Conservation (phyloP, 2,888 invertebrate species). For the Spodoptera exigua region DNA sequence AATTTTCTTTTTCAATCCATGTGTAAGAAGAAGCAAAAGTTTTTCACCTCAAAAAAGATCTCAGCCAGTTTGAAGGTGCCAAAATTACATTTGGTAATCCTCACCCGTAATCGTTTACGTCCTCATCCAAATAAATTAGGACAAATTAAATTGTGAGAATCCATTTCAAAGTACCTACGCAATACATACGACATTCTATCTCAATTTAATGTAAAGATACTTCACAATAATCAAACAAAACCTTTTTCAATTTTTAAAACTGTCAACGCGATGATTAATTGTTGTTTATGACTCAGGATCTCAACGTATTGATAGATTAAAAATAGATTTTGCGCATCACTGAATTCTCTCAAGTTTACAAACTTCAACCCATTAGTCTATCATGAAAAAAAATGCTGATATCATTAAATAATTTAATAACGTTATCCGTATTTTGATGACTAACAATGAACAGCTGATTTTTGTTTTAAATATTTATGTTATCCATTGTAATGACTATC, state of each 20-base stretch:
- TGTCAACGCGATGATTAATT: conserved; percentile 45
- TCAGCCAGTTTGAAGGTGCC: background rate
- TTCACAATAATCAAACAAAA: conserved; percentile 17
- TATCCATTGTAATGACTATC: no score
- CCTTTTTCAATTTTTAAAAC: conserved; percentile 20
- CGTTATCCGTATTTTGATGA: background rate
- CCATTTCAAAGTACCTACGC: conserved; percentile 1
- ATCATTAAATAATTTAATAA: conserved; percentile 20
- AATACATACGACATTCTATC: conserved; percentile 2
- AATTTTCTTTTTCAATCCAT: no score
- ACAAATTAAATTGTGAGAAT: conserved; percentile 24
- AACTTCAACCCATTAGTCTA: conserved; percentile 29
- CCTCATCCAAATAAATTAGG: conserved; percentile 20
- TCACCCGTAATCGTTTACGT: conserved; percentile 21
- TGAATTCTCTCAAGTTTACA: conserved; percentile 30
- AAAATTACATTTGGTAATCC: conserved; percentile 21
- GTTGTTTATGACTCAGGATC: conserved; percentile 48
- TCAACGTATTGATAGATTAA: conserved; percentile 41
- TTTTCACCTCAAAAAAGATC: no score
- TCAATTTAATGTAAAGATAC: conserved; percentile 5
- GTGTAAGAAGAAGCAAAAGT: no score
- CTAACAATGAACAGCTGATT: no score
- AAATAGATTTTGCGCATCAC: conserved; percentile 55
- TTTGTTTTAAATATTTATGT: no score
- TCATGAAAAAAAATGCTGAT: conserved; percentile 18